Evolutionary conservation across 1,140 invertebrate species (phyloP).

Genomic region (Lepeophtheirus salmonis): DNA sequence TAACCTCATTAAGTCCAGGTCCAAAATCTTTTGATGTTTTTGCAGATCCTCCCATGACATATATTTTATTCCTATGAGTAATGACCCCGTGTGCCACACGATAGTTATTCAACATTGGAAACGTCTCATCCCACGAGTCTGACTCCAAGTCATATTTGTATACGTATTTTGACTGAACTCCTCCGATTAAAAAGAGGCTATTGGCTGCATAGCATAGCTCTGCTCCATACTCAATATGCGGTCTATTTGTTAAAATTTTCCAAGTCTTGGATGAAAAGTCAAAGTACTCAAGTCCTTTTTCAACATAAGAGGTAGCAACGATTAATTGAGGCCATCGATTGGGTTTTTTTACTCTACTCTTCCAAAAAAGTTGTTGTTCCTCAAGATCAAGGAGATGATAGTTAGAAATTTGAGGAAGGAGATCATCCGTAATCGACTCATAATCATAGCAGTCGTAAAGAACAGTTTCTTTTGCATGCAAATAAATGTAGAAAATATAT

Average conservation of each 20-base stretch:
- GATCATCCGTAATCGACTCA: neutral
- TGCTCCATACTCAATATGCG: neutral
- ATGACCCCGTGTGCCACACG: constrained; percentile 3
- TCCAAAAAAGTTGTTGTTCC: neutral
- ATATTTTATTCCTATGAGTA: neutral
- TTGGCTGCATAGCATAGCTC: constrained; percentile 1
- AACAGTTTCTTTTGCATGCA: too few relatives aligned
- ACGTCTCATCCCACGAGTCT: neutral
- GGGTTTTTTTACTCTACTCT: neutral
- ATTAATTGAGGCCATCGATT: neutral
- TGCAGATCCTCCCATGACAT: constrained; percentile 6
- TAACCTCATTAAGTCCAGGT: constrained; percentile 14
- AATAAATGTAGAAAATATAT: too few relatives aligned
- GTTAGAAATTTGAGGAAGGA: neutral
- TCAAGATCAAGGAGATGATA: neutral
- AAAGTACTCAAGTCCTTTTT: constrained; percentile 1
- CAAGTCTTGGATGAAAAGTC: constrained; percentile 5
- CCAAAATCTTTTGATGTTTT: constrained; percentile 1
- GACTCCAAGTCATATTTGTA: constrained; percentile 1
- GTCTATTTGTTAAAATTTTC: neutral
- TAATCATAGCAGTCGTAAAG: neutral
- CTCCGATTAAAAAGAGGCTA: neutral
- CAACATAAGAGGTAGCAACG: neutral
- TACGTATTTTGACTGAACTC: neutral
- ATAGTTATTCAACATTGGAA: neutral